Evolutionary conservation across 2,797 vertebrate genomes (phyloP).

Genomic region (Melanotaenia boesemani): DNA sequence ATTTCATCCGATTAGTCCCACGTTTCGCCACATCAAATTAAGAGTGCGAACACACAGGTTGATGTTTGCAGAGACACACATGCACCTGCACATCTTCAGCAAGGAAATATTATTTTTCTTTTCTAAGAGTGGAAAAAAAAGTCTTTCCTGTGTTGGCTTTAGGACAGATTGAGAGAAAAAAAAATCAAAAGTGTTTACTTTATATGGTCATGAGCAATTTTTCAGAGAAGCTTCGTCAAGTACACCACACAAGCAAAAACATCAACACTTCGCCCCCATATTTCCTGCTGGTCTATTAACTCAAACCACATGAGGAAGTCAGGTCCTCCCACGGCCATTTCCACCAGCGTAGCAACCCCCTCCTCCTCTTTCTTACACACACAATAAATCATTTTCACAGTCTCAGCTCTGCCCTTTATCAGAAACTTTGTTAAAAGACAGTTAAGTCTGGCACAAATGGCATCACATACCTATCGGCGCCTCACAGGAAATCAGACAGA

Average conservation of each 20-base stretch:
- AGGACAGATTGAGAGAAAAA: slow-evolving; percentile 18
- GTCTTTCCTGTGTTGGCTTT: slow-evolving; percentile 18
- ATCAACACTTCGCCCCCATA: slow-evolving; percentile 51
- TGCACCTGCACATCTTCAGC: not conserved
- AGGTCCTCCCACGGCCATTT: slow-evolving; percentile 76
- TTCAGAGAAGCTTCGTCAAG: slow-evolving; percentile 29
- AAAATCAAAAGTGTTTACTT: slow-evolving; percentile 36
- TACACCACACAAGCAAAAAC: slow-evolving; percentile 22
- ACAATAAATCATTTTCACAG: slow-evolving; percentile 49
- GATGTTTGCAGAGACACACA: not conserved
- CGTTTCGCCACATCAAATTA: slow-evolving; percentile 41
- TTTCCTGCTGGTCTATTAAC: slow-evolving; percentile 76
- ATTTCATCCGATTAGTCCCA: slow-evolving; percentile 49
- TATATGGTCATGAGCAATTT: slow-evolving; percentile 36
- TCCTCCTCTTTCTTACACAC: slow-evolving; percentile 9
- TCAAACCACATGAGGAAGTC: slow-evolving; percentile 67
- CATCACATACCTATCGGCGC: not conserved
- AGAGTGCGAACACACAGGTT: not conserved
- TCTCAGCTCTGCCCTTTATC: slow-evolving; percentile 62
- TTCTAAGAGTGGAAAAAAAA: not conserved
- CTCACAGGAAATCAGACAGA: slow-evolving; percentile 46
- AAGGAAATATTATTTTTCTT: slow-evolving; percentile 26
- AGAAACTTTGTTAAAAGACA: slow-evolving; percentile 35
- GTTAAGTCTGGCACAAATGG: slow-evolving; percentile 36
- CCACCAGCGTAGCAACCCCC: slow-evolving; percentile 46